Base-by-base conservation (phyloP, 2,113 vertebrate species). In the Platycercus adscitus region DNA sequence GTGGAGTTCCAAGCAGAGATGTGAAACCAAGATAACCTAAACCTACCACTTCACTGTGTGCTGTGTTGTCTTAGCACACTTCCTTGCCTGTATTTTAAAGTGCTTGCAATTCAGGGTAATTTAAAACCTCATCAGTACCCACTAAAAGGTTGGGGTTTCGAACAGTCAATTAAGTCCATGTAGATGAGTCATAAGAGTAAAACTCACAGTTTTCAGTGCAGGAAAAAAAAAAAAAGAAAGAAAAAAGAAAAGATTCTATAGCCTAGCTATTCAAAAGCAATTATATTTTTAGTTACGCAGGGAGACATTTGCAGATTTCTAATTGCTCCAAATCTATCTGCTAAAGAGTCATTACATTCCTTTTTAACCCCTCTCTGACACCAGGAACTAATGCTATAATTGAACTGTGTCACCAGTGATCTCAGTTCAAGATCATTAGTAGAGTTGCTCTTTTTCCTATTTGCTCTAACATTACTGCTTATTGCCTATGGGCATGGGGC, bases 331-430 rank as follows among this genome's bases (percentile, higher is more conserved):
- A 95, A 97, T 96, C 89, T 97, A 79, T 97, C 97, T 97, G 83
- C 91, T 96, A 79, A 97, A 94, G 91, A 97, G 95, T 96, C 96
- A 93, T 97, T 97, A 94, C 87, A 93, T 89, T 96, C 89, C 81
- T 76, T 96, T 98, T 98, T 97, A 98, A 97, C 96, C 97, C 95
- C 75, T 97, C 68, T 96, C 91, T 98, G 97, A 96, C 97, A 97
- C 80, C 60, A 95, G 72, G 92, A 97, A 80, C 75, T 91, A 97
- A 97, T 91, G 95, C 63, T 94, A 71, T 95, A 97, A 97, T 88
- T 97, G 97, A 98, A 96, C 95, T 91, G 70, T 97, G 94, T 97
- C 96, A 97, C 91, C 91, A 90, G 19, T 95, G 94, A 96, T 97
- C 94, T 97, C 82, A 72, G 84, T 96, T 97, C 94, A 88, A 82